These are phyloP conservation scores for Cryptotermes secundus DNA, from an alignment of 1,140 invertebrate species.

Conservation along the genomic window DNA sequence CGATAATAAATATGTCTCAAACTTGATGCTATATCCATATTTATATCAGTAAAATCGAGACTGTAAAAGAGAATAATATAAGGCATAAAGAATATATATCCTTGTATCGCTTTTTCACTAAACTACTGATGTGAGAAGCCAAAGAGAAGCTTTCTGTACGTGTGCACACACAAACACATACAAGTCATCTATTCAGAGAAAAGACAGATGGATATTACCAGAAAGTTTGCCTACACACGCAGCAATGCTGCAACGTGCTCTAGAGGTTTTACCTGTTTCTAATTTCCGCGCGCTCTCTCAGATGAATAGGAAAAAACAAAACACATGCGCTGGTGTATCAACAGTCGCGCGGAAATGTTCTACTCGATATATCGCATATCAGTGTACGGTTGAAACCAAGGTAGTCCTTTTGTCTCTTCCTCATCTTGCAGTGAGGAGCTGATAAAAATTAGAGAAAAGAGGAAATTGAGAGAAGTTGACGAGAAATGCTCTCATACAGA, in stretches of 20 bases:
- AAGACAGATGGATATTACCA: slow-evolving; percentile 11
- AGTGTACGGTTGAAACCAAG: background rate
- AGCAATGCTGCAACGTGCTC: background rate
- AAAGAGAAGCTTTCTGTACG: slow-evolving; percentile 10
- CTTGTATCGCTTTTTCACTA: background rate
- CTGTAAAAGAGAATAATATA: too few relatives aligned
- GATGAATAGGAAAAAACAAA: background rate
- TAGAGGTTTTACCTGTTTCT: slow-evolving; percentile 1
- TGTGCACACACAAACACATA: slow-evolving; percentile 1
- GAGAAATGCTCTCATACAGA: background rate
- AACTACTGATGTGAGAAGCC: background rate
- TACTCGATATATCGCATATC: too few relatives aligned
- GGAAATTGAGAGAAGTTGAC: background rate
- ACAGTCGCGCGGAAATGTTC: background rate
- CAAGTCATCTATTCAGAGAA: background rate
- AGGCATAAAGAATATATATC: too few relatives aligned
- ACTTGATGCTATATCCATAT: too few relatives aligned
- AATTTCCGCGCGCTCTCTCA: background rate
- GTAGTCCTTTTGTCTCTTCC: background rate
- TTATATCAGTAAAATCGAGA: too few relatives aligned
- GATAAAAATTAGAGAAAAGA: background rate
- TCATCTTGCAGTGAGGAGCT: background rate
- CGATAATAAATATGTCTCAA: too few relatives aligned
- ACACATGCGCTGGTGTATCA: background rate
- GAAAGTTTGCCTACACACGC: background rate